Evolutionary conservation across 2,888 invertebrate species (phyloP), one percentile per base, ranked within the genome.

Genomic region (Euclidia mi): DNA sequence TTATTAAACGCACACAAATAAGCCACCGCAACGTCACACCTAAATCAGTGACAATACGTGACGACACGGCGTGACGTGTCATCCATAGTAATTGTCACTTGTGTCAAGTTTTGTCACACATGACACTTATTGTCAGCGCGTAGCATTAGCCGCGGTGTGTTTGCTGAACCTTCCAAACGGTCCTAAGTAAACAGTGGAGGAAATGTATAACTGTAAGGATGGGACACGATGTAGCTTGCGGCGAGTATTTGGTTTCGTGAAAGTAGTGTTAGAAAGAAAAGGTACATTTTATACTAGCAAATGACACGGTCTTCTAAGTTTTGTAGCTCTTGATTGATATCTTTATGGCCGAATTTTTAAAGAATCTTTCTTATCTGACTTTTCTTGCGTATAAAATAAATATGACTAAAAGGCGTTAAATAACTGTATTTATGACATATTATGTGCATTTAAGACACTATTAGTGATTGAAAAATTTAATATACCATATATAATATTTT

Each of bases 141-240:
- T 56, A 37, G 47, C 42, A 45, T 51, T 57, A 49, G 46, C 40
- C 55, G 35, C 55, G 37, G 61, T 62, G 52, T 79, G 59, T 81
- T 82, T 83, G 71, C 60, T 29, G 59, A 70, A 64, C 63, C 50
- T 59, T 50, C 64, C 40, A 61, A 59, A 57, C 61, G 50, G 79
- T 81, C 87, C 87, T 85, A 84, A 81, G 60, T 71, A 84, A 87
- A 87, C 78, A 82, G 37, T 61, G 64, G 55, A 60, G 71, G 1
- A 9, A 4, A 78, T 76, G 77, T 80, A 49, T 41, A 32, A 32
- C 11, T 20, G 12, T 35, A 35, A 48, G 43, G 37, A 6, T 20
- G 29, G n/a, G 10, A n/a, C 14, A 46, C 18, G 38, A n/a, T 38
- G 17, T 17, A n/a, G 18, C 2, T 2, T 1, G 20, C 20, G 17